Base-by-base conservation (phyloP, 2,888 invertebrate genomes). In the Ichneumon xanthorius region DNA sequence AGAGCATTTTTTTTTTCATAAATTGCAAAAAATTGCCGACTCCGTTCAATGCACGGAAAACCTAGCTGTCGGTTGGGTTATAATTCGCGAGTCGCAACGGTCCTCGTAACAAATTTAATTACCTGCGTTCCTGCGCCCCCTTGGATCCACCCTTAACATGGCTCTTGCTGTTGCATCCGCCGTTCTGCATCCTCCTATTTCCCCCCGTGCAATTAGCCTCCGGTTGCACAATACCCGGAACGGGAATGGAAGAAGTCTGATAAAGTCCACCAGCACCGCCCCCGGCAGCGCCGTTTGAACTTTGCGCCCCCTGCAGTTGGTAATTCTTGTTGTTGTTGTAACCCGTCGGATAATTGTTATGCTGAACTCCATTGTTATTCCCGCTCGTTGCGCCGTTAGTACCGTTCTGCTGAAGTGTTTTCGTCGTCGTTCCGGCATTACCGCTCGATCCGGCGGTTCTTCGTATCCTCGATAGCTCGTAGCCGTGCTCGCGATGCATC, bases 401-500 rank as follows among this genome's bases (percentile, higher is more conserved):
- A 0, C 88, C 33, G 0, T 91, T 90, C 40, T 91, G 90, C 26
- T 90, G 91, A 3, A 90, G 50, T 3, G 88, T 87, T 76, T 91
- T 92, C n/a, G 89, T 85, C 4, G 88, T 61, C 2, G 84, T 58
- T 30, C 71, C 61, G 33, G 40, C 63, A 19, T 26, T 58, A 16
- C 55, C 61, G 73, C 73, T 67, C 0, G 91, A 86, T 2, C 91
- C 91, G 4, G 88, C 90, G 89, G 96, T 95, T 87, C 96, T 95
- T 81, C 97, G 95, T 91, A 98, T 98, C 92, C 97, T 96, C 90
- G 97, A 97, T 82, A 98, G 95, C 92, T 98, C 98, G 93, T 98
- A 98, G 1, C 96, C 96, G 92, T 98, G 96, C 90, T 98, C 98
- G 63, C 98, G 96, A 92, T 98, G 98, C 97, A 98, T 98, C 88